A percentile compares a stretch with the other conserved stretches of the same genome.
phyloP scores from a whole-genome alignment of 2,113 vertebrate species.

The Sprattus sprattus region DNA sequence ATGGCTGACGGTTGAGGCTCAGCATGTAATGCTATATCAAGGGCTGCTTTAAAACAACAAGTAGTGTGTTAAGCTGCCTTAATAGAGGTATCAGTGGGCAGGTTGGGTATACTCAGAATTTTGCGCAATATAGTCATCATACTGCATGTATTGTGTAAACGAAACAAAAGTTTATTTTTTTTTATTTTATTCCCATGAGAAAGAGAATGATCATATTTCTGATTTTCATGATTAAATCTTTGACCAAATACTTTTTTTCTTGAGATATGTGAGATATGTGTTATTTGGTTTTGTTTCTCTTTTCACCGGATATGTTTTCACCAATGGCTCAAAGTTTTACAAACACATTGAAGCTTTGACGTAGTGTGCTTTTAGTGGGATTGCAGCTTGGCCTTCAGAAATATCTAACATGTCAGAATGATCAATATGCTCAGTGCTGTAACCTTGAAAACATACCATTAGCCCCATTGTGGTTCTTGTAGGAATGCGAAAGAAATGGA shows the following conservation, averaged over 20 bases:
- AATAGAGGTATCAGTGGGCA: too few species aligned
- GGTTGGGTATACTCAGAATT: neutral
- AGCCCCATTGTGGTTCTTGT: conserved; percentile 48
- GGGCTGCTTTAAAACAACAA: neutral
- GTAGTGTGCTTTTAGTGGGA: conserved; percentile 49
- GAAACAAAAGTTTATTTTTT: neutral
- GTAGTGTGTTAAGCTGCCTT: too few species aligned
- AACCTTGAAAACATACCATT: conserved; percentile 57
- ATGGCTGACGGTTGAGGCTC: neutral
- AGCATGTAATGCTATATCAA: neutral
- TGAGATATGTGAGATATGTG: neutral
- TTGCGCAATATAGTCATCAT: neutral
- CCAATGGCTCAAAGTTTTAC: conserved; percentile 14
- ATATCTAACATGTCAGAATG: conserved; percentile 62
- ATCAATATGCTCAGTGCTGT: conserved; percentile 67
- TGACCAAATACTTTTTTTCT: neutral
- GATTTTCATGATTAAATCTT: neutral
- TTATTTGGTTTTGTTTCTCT: neutral
- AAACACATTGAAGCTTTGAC: conserved; percentile 61
- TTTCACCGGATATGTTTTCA: neutral
- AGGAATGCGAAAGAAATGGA: neutral
- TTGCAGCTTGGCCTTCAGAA: conserved; percentile 62
- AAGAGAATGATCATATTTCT: too few species aligned
- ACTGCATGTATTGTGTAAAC: too few species aligned
- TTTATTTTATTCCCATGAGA: neutral